These are phyloP conservation scores for Prionace glauca DNA, from an alignment of 2,797 vertebrate species.

Conservation along the genomic window DNA sequence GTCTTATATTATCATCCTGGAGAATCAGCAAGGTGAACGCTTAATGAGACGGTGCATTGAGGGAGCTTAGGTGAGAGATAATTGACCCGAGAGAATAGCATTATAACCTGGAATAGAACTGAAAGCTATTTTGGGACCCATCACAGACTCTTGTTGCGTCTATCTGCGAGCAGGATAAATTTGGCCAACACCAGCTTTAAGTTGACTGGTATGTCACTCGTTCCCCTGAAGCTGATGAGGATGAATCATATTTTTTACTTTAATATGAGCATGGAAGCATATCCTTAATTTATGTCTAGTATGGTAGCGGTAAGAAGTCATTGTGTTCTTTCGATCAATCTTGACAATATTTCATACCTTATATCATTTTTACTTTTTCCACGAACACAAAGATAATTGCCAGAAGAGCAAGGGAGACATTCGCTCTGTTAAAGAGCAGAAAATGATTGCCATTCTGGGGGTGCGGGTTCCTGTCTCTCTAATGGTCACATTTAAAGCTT, in stretches of 20 bases:
- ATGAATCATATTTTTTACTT: neutral
- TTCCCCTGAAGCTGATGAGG: neutral
- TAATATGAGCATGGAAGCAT: neutral
- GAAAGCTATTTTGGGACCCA: neutral
- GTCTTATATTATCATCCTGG: neutral
- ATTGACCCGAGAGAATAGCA: neutral
- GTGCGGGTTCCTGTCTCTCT: neutral
- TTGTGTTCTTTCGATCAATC: neutral
- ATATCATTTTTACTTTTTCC: neutral
- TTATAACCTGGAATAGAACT: neutral
- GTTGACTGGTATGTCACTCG: neutral
- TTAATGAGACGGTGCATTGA: neutral
- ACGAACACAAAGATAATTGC: neutral
- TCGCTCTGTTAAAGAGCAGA: too few species aligned
- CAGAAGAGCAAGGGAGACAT: neutral
- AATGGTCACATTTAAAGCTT: neutral
- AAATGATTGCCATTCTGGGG: neutral
- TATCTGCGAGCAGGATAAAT: neutral
- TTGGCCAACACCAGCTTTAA: neutral
- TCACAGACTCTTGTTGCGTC: neutral
- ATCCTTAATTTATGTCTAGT: neutral
- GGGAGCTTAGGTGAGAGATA: neutral
- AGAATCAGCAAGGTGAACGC: neutral
- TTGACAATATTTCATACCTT: neutral
- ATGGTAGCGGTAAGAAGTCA: neutral